Base-by-base conservation (phyloP, 2,888 invertebrate genomes). In the Lypha dubia region DNA sequence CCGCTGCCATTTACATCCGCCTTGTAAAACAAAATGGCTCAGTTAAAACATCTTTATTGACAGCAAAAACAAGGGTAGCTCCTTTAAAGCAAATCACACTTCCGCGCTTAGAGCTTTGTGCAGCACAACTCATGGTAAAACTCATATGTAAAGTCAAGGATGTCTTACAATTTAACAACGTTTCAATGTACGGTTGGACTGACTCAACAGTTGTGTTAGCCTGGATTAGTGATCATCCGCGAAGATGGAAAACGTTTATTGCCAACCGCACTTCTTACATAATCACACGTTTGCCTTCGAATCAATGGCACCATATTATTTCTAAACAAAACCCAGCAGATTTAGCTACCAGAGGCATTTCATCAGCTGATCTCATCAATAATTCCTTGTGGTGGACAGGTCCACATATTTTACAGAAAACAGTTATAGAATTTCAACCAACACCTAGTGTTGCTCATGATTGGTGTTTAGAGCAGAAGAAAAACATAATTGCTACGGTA, bases 351-450 rank as follows among this genome's bases (percentile, higher is more conserved):
- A 28, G 28, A 28, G 28, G 28, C 5, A 28, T 28, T 28, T 28
- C 28, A 28, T 2, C 28, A 4, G 3, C 2, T 2, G 28, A 5
- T 28, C 38, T 83, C 0, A n/a, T 83, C 28, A 44, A 32, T 49
- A 83, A 76, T 53, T 1, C 32, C 1, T 41, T 86, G 7, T 86
- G 86, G 83, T 85, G 87, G 81, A 38, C 65, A 9, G 81, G 85
- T 4, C 46, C 84, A 13, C 28, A 28, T 11, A 17, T 87, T 60
- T 35, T 71, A 76, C 38, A 28, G 53, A 9, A 38, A 13, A 53
- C 11, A 24, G 7, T 20, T 11, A 0, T 49, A 28, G 4, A 9
- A 0, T 20, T 32, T n/a, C 20, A 56, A 56, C 9, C n/a, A n/a
- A 46, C n/a, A 32, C 53, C 28, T 28, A 2, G 5, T 28, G 28